Evolutionary conservation across 2,797 vertebrate species (phyloP), one percentile per base, ranked within the genome.

Genomic region (Chelmon rostratus): DNA sequence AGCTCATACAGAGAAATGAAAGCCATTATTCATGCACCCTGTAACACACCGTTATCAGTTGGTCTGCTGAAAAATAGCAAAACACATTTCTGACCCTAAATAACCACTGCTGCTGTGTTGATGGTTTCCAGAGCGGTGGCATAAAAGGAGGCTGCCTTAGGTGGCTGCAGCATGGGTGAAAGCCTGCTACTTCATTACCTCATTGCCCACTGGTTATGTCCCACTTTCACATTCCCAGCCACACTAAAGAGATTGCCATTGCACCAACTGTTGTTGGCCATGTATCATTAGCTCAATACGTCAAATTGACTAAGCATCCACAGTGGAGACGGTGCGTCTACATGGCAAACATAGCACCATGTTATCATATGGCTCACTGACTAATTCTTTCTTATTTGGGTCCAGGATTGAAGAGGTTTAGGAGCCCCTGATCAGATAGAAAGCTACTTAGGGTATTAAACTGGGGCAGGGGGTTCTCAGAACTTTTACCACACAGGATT

Each of bases 381-480:
- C 38, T 81, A 71, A 87, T 88, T 86, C 70, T 72, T 70, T 89
- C 54, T 88, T 77, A 84, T 89, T 82, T 67, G 66, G 42, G 28
- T 89, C 90, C 82, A 86, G 77, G 52, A 74, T 49, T 68, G 76
- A 76, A 73, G 79, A 64, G 77, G 74, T 88, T 89, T 82, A 68
- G 65, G 66, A 86, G 69, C 50, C 75, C 73, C 82, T 81, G 85
- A 91, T 91, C 89, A 87, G 84, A 93, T 80, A 89, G 74, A 88
- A 89, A 89, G 79, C 83, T 87, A 76, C 89, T 93, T 85, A 86
- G 69, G 65, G 79, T 89, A 90, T 92, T 91, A 88, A 91, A 90
- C 21, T 86, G 85, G 88, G 87, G 78, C 86, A 89, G 66, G 68
- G 69, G 86, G n/a, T 75, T 87, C 62, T 85, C 72, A 83, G 81